Evolutionary conservation across 2,797 vertebrate species (phyloP).

Genomic region (Champsocephalus gunnari): DNA sequence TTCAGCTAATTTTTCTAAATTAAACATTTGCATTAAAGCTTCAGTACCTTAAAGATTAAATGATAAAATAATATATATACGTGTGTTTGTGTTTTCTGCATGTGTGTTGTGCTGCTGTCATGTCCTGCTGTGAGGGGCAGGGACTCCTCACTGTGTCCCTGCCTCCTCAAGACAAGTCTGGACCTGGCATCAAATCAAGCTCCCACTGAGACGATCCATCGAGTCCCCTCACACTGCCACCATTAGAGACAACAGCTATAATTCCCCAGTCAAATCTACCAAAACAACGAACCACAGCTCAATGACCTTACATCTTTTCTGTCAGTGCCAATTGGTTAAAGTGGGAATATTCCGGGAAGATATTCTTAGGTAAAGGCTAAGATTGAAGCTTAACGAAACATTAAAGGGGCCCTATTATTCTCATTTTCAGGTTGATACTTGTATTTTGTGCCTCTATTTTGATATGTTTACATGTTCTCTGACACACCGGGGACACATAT

Average conservation of each 20-base stretch:
- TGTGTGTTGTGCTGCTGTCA: slow-evolving; percentile 44
- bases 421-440: too few relatives aligned
- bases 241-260: slow-evolving; percentile 11
- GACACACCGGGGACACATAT: too few relatives aligned
- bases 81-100: neutral
- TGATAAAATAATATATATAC: too few relatives aligned
- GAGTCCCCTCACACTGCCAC: slow-evolving; percentile 19
- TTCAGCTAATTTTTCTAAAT: too few relatives aligned
- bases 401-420: too few relatives aligned
- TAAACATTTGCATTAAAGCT: too few relatives aligned
- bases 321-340: neutral
- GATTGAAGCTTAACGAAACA: neutral
- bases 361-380: neutral
- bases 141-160: slow-evolving; percentile 4
- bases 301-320: neutral
- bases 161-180: slow-evolving; percentile 64
- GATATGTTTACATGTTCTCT: too few relatives aligned
- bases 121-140: slow-evolving; percentile 71
- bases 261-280: slow-evolving; percentile 16
- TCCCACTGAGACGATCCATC: slow-evolving; percentile 38
- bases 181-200: slow-evolving; percentile 64
- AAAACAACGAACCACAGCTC: neutral
- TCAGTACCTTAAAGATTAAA: too few relatives aligned
- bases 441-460: too few relatives aligned
- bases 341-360: neutral